phyloP scores from a whole-genome alignment of 2,888 invertebrate species.

The Fragum sueziense region DNA sequence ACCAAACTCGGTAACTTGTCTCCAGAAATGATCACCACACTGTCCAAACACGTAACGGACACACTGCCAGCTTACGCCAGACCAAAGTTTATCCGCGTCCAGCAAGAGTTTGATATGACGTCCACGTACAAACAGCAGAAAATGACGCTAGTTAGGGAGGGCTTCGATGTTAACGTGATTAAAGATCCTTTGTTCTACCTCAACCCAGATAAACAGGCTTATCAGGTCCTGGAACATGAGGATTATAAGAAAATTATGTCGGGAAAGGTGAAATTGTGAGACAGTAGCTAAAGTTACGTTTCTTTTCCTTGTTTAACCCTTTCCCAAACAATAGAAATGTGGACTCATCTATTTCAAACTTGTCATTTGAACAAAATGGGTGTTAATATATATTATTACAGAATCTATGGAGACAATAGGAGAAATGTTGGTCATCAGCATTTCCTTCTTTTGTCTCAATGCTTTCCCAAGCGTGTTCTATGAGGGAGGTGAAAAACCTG shows the following conservation, averaged over 20 bases:
- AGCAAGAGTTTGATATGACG: slow-evolving; percentile 53
- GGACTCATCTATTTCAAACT: no score
- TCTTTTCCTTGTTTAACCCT: no score
- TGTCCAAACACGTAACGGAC: slow-evolving; percentile 62
- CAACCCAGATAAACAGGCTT: slow-evolving; percentile 38
- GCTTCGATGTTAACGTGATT: slow-evolving; percentile 48
- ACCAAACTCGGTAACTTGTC: slow-evolving; percentile 15
- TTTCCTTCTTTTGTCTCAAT: no score
- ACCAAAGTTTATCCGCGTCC: slow-evolving; percentile 60
- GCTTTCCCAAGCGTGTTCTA: no score
- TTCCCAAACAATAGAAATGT: no score
- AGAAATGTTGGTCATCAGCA: no score
- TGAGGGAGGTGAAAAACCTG: no score
- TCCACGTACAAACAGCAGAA: slow-evolving; percentile 64
- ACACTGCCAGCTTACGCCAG: slow-evolving; percentile 72
- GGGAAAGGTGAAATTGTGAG: slow-evolving; percentile 28
- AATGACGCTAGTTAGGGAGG: slow-evolving; percentile 49
- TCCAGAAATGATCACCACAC: slow-evolving; percentile 40
- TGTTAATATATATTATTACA: no score
- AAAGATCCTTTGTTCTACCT: slow-evolving; percentile 50
- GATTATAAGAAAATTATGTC: slow-evolving; percentile 40
- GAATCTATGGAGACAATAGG: no score
- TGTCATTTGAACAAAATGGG: no score
- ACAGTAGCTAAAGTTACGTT: no score
- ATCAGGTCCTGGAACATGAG: slow-evolving; percentile 36